phyloP scores from a whole-genome alignment of 2,888 invertebrate genomes.

The Melinaea marsaeus region DNA sequence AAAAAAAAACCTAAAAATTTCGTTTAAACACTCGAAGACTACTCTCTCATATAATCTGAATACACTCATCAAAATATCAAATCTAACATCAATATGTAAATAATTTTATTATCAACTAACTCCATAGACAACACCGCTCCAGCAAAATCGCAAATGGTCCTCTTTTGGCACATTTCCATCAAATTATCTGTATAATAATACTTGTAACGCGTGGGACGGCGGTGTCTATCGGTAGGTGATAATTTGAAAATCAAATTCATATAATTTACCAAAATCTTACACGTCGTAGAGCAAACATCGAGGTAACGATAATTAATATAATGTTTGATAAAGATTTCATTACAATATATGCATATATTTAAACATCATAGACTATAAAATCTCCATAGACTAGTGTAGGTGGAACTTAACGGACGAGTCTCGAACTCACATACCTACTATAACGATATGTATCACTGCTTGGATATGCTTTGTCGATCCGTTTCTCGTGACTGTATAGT shows the following conservation, averaged over 20 bases:
- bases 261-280: background rate
- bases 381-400: background rate
- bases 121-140: slow-evolving; percentile 45
- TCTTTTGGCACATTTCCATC: slow-evolving; percentile 69
- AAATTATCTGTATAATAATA: slow-evolving; percentile 59
- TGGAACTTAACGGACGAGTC: background rate
- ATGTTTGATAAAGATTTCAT: slow-evolving; percentile 2
- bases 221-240: slow-evolving; percentile 31
- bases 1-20: slow-evolving; percentile 14
- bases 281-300: slow-evolving; percentile 17
- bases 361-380: background rate
- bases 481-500: background rate
- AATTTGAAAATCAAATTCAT: slow-evolving; percentile 1
- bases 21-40: slow-evolving; percentile 6
- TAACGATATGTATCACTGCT: slow-evolving; percentile 26
- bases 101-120: slow-evolving; percentile 31
- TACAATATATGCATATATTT: slow-evolving; percentile 1
- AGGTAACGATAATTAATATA: slow-evolving; percentile 7
- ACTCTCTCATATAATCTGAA: slow-evolving; percentile 17
- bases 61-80: slow-evolving; percentile 19
- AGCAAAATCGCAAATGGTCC: slow-evolving; percentile 60
- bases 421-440: slow-evolving; percentile 14
- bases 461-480: slow-evolving; percentile 24
- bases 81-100: slow-evolving; percentile 36
- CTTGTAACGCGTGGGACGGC: slow-evolving; percentile 43